Conservation (phyloP, 37 sponge, comb jelly and placozoan species). For the Chondrilla cf. caribensis region DNA sequence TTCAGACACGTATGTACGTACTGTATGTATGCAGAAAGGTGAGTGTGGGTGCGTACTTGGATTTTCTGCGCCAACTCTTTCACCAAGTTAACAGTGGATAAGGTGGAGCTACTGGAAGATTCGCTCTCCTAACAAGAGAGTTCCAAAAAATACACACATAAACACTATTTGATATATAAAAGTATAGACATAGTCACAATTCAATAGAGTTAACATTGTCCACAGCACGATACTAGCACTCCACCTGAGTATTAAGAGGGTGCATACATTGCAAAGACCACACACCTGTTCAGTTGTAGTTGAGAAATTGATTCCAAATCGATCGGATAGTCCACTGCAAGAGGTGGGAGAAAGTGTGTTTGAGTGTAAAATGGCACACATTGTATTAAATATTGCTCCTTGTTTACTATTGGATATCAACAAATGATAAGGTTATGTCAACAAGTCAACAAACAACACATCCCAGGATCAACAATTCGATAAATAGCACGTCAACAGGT, state of each 20-base stretch:
- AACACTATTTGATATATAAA: background rate
- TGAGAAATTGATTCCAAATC: slow-evolving; percentile 57
- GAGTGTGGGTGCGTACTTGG: slow-evolving; percentile 38
- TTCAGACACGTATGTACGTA: no score
- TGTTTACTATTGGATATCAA: no score
- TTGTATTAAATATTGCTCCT: no score
- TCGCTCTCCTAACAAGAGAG: background rate
- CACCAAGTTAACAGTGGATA: slow-evolving; percentile 41
- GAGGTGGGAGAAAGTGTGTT: background rate
- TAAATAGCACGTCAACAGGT: no score
- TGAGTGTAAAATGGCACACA: background rate
- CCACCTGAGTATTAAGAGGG: no score
- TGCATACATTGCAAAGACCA: no score
- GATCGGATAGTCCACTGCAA: slow-evolving; percentile 60
- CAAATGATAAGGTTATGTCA: no score
- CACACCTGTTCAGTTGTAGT: background rate
- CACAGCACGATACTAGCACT: no score
- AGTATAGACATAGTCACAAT: background rate
- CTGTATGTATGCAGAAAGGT: no score
- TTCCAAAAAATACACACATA: background rate
- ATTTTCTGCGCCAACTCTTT: slow-evolving; percentile 54
- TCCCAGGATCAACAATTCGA: no score
- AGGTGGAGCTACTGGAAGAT: background rate
- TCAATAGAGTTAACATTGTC: background rate
- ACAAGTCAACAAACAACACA: no score